A percentile compares a stretch with the other conserved stretches of the same genome.
phyloP scores from a whole-genome alignment of 1,140 invertebrate species.

The Drosophila mauritiana region DNA sequence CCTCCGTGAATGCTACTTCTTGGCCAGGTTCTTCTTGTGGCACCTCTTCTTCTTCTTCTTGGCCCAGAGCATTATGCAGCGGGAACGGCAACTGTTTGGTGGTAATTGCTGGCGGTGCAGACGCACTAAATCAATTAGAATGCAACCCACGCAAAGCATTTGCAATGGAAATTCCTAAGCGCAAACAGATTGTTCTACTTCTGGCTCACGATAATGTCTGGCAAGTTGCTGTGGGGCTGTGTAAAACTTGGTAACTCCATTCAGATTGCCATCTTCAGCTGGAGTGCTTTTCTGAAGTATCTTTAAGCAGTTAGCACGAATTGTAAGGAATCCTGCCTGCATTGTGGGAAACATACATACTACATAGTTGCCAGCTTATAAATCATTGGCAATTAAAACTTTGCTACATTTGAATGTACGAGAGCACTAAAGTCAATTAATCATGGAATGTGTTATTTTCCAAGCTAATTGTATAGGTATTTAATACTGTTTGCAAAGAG shows the following conservation, averaged over 20 bases:
- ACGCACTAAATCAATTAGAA: constrained; percentile 78
- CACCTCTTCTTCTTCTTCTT: constrained; percentile 20
- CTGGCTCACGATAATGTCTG: constrained; percentile 44
- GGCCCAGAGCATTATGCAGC: constrained; percentile 33
- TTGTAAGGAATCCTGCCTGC: background rate
- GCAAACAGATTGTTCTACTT: constrained; percentile 50
- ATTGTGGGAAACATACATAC: constrained; percentile 8
- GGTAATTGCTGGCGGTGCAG: constrained; percentile 44
- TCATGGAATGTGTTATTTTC: background rate
- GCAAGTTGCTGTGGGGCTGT: constrained; percentile 4
- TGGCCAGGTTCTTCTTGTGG: constrained; percentile 7
- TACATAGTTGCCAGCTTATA: constrained; percentile 11
- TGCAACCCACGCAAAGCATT: constrained; percentile 28
- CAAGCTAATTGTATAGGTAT: background rate
- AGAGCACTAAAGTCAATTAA: background rate
- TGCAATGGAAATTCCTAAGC: constrained; percentile 52
- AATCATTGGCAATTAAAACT: constrained; percentile 33
- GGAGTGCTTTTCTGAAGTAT: constrained; percentile 20
- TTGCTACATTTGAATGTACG: constrained; percentile 1
- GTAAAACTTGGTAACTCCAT: constrained; percentile 38
- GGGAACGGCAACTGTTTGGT: constrained; percentile 23
- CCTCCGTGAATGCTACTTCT: background rate
- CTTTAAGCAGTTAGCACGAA: constrained; percentile 18
- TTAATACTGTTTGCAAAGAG: too few relatives aligned
- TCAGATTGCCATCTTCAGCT: constrained; percentile 31